These are phyloP conservation scores for Eristalinus sepulchralis DNA, from an alignment of 2,888 invertebrate species.

Conservation along the genomic window DNA sequence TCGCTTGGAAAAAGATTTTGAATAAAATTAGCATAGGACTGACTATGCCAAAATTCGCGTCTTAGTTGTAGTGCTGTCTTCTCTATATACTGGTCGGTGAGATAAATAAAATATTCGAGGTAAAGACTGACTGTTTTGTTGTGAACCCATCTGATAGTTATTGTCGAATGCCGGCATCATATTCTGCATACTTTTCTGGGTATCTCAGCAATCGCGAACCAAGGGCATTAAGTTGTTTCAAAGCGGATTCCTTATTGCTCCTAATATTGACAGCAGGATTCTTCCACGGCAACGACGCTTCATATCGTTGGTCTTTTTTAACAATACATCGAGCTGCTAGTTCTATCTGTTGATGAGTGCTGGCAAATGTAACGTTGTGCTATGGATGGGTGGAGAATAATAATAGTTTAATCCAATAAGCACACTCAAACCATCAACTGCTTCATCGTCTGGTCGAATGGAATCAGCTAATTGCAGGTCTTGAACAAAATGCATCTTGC, in stretches of 20 bases:
- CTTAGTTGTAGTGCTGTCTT: not conserved
- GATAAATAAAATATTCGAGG: not conserved
- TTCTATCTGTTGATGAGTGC: no score
- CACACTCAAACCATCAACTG: not conserved
- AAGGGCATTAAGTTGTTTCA: not conserved
- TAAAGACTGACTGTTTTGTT: not conserved
- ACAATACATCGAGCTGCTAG: not conserved
- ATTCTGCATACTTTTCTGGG: slow-evolving; percentile 8
- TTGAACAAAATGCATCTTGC: no score
- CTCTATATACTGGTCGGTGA: not conserved
- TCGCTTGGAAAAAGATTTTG: slow-evolving; percentile 14
- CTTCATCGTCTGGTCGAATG: not conserved
- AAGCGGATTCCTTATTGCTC: not conserved
- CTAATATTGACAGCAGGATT: not conserved
- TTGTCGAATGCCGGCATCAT: slow-evolving; percentile 1
- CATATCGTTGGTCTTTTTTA: not conserved
- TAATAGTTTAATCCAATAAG: not conserved
- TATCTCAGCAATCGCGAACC: not conserved
- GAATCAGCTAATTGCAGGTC: no score
- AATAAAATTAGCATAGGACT: slow-evolving; percentile 3
- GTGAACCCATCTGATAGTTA: not conserved
- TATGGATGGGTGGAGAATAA: not conserved
- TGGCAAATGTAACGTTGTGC: not conserved
- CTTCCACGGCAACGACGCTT: slow-evolving; percentile 6
- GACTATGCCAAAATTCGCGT: slow-evolving; percentile 11